These are phyloP conservation scores for Leptoteleia sp. DNA, from an alignment of 1,140 invertebrate genomes.

Conservation along the genomic window DNA sequence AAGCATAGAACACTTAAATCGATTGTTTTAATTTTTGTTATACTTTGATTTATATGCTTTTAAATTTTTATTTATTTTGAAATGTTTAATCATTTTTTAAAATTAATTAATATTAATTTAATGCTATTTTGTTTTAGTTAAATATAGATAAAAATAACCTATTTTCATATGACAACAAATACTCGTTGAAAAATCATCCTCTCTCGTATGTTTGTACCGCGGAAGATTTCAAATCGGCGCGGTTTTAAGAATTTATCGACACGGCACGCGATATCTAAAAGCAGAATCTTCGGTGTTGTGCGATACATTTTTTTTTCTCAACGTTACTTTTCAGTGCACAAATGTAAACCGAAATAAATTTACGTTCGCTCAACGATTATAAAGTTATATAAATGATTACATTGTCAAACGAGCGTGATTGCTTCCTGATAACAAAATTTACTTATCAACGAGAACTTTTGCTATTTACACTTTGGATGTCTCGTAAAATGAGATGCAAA, in stretches of 20 bases:
- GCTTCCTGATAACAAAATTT: slow-evolving; percentile 21
- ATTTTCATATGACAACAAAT: no score
- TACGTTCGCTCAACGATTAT: slow-evolving; percentile 7
- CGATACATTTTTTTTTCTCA: slow-evolving; percentile 1
- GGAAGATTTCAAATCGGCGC: slow-evolving; percentile 2
- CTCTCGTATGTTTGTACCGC: background rate
- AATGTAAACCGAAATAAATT: no score
- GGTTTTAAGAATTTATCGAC: slow-evolving; percentile 26
- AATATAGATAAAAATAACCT: background rate
- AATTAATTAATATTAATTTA: no score
- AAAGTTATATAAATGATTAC: slow-evolving; percentile 36
- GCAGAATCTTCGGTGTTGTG: slow-evolving; percentile 11
- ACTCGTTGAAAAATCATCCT: background rate
- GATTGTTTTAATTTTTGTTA: no score
- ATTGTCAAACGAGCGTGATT: slow-evolving; percentile 38
- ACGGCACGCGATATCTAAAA: slow-evolving; percentile 11
- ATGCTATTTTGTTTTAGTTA: no score
- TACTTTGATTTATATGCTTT: no score
- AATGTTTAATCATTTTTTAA: no score
- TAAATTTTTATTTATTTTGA: no score
- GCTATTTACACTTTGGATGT: slow-evolving; percentile 3
- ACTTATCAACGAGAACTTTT: slow-evolving; percentile 20
- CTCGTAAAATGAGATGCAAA: slow-evolving; percentile 10
- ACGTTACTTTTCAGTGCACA: no score
- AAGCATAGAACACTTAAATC: no score